Conservation (phyloP, 2,888 invertebrate species). For the Thumatha senex region DNA sequence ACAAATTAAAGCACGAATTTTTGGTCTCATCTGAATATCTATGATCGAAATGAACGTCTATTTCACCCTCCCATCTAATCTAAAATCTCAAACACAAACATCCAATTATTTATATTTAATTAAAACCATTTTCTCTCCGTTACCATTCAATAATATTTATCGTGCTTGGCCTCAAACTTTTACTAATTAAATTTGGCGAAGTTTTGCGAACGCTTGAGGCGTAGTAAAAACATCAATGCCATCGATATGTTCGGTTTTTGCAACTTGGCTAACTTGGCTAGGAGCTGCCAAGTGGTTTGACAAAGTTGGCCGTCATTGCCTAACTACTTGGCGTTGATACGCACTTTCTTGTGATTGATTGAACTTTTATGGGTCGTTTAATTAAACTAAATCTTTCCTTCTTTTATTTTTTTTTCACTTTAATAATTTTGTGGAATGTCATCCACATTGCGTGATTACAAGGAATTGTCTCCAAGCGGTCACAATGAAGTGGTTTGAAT, state of each 20-base stretch:
- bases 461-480: no score
- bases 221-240: conserved; percentile 16
- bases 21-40: not conserved
- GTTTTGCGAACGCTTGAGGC: conserved; percentile 13
- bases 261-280: conserved; percentile 17
- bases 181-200: conserved; percentile 34
- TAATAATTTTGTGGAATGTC: no score
- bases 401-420: no score
- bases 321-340: conserved; percentile 33
- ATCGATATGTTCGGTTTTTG: conserved; percentile 24
- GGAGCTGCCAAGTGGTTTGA: conserved; percentile 14
- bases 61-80: not conserved
- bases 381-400: conserved; percentile 32
- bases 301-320: conserved; percentile 23
- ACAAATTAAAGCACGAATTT: no score
- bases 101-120: conserved; percentile 26
- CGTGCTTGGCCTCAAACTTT: conserved; percentile 28
- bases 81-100: conserved; percentile 4
- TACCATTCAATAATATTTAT: conserved; percentile 32
- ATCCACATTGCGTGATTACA: no score
- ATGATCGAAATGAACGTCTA: not conserved
- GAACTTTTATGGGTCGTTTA: conserved; percentile 35
- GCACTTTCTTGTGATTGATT: conserved; percentile 35
- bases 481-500: no score
- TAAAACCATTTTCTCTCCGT: conserved; percentile 15